Evolutionary conservation across 2,888 invertebrate species (phyloP), one percentile per base, ranked within the genome.

Genomic region (Zelleria hepariella): DNA sequence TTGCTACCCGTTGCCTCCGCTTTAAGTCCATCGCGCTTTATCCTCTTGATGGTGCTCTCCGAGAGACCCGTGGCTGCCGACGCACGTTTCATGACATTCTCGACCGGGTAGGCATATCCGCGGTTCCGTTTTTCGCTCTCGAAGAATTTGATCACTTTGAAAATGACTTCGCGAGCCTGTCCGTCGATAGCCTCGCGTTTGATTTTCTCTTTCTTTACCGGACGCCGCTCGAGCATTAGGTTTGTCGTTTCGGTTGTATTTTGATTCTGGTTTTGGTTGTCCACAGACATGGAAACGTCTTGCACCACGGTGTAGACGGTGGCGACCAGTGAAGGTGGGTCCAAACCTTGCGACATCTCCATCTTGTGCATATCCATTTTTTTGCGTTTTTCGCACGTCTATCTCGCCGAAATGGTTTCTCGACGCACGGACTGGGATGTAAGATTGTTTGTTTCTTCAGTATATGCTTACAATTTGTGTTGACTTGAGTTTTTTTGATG

Each of bases 41-140:
- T 87, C 0, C 87, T 69, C 63, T 86, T 87, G 42, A 87, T 86
- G 0, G 87, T 87, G 58, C 86, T 87, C 64, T 86, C 86, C 0
- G 86, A 86, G 0, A 86, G 63, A 0, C 87, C 87, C 1, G 87
- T 87, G 0, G 87, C 87, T 0, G 86, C 86, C 48, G 86, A 86
- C 0, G 87, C 84, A 2, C 87, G 67, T 65, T 88, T 87, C 0
- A 87, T 82, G 1, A 87, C 87, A 62, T 87, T 86, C 64, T 88
- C 86, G 0, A 87, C 87, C 0, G 87, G 86, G 65, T 81, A 86
- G 1, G 86, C 80, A 62, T 87, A 87, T 48, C 86, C 86, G 65
- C 86, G 77, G 21, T 85, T 87, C 63, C 82, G 82, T 77, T 87
- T 87, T 74, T 87, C 87, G 60, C 86, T 86, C 64, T 87, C 87